Conservation (phyloP, 1,140 invertebrate species). For the Dermatophagoides farinae region DNA sequence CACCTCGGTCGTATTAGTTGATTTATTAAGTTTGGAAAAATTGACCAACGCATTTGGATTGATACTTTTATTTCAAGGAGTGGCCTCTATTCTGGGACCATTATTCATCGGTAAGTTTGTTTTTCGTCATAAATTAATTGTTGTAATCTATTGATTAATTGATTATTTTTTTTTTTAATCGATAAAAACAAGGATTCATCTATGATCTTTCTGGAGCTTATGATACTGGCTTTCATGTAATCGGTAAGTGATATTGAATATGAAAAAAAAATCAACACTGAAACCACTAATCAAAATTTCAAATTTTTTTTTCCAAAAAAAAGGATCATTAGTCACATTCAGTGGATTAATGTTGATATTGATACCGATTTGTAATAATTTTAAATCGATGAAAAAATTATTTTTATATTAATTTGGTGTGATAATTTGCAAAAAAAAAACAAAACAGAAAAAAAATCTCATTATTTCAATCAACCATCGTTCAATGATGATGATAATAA, state of each 20-base stretch:
- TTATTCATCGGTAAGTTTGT: constrained; percentile 24
- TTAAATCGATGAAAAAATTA: neutral
- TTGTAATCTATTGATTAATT: too few relatives aligned
- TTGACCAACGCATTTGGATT: constrained; percentile 30
- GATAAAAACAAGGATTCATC: constrained; percentile 39
- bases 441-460: too few relatives aligned
- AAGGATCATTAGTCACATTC: constrained; percentile 55
- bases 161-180: neutral
- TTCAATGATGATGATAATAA: too few relatives aligned
- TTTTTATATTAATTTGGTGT: neutral
- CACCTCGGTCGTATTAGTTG: constrained; percentile 26
- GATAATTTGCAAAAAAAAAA: too few relatives aligned
- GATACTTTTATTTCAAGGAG: constrained; percentile 28
- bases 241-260: neutral
- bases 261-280: neutral
- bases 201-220: constrained; percentile 56
- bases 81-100: constrained; percentile 27
- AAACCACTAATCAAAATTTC: too few relatives aligned
- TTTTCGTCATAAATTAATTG: neutral
- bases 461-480: too few relatives aligned
- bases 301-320: constrained; percentile 20
- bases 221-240: constrained; percentile 53
- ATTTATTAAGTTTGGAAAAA: constrained; percentile 25
- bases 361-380: constrained; percentile 29
- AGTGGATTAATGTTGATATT: constrained; percentile 71